Evolutionary conservation across 2,888 invertebrate genomes (phyloP), one percentile per base, ranked within the genome.

Genomic region (Caenorhabditis panamensis): DNA sequence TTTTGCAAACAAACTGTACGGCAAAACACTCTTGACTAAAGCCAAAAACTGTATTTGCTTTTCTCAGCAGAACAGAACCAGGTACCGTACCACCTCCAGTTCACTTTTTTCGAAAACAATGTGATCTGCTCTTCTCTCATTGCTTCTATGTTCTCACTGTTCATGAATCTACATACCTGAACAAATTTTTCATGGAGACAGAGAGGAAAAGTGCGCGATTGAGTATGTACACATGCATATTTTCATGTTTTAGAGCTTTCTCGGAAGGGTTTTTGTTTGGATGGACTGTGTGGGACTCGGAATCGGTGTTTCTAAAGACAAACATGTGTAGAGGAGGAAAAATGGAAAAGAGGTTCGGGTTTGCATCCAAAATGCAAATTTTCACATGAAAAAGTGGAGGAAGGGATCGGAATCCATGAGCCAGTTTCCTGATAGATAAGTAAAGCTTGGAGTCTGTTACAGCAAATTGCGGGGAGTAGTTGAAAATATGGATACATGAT

Each of bases 161-260:
- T 31, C 5, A 9, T 31, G 4, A 31, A 9, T 9, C 31, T 9
- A 31, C n/a, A n/a, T n/a, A n/a, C n/a, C n/a, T n/a, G n/a, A n/a
- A n/a, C n/a, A n/a, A n/a, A 9, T 31, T 4, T 9, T 31, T 4
- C 4, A 9, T 31, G 4, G 31, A 9, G 31, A 31, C 31, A 9
- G 26, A 53, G 13, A 13, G 44, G 16, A 58, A 59, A 59, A 62
- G 41, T 69, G 69, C 28, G 61, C n/a, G 24, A 22, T 6, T 24
- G 28, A 56, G 54, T 76, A 76, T 76, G 76, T 76, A 76, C 76
- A 76, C 67, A 76, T 76, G 76, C 67, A 76, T 76, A 68, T 76
- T 76, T 76, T 75, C 75, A 75, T 76, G 76, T 76, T 63, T 76
- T 68, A 54, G 41, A 68, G 76, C 76, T 68, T 75, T 51, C 37